Conservation (phyloP, 2,797 vertebrate genomes). For the Microctenopoma lineatum region DNA sequence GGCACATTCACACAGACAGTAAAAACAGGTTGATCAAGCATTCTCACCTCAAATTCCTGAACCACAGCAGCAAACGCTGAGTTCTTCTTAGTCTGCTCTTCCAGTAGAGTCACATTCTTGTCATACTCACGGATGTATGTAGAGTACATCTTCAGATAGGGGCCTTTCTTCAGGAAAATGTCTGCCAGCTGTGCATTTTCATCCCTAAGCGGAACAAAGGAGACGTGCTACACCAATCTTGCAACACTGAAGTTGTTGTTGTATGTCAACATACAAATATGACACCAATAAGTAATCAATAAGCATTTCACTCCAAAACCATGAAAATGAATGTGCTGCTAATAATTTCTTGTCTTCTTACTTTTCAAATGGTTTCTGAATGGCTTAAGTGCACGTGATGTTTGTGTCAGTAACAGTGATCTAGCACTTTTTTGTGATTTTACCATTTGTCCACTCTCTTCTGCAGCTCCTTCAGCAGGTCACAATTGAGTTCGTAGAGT, state of each 20-base stretch:
- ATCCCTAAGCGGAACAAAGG: constrained; percentile 78
- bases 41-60: constrained; percentile 92
- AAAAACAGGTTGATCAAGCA: constrained; percentile 63
- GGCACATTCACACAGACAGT: background rate
- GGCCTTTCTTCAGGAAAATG: constrained; percentile 97
- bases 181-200: constrained; percentile 91
- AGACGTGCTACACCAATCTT: background rate
- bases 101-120: constrained; percentile 93
- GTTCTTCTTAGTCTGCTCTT: constrained; percentile 95
- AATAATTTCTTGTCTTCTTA: no score
- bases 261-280: background rate
- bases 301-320: background rate
- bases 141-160: constrained; percentile 98
- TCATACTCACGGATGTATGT: constrained; percentile 97
- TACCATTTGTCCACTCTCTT: constrained; percentile 93
- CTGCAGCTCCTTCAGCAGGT: constrained; percentile 92
- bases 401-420: background rate
- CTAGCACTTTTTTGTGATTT: background rate
- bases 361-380: no score
- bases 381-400: background rate
- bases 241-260: background rate
- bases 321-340: no score
- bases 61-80: constrained; percentile 88
- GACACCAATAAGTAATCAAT: background rate
- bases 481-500: constrained; percentile 93